phyloP scores from a whole-genome alignment of 2,888 invertebrate genomes.

The Anthophora plumipes region DNA sequence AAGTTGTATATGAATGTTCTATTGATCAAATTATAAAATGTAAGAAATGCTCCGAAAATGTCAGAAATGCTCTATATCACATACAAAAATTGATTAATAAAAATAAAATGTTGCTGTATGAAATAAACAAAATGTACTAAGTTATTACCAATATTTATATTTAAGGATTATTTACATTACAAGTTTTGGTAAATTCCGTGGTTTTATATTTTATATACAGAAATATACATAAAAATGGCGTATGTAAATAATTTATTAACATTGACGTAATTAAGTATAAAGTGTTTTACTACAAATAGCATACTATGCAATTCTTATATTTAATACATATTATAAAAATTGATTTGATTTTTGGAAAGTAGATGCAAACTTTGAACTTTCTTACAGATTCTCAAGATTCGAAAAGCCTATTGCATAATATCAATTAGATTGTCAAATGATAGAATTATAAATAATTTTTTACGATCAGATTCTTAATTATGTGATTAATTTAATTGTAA shows the following conservation, averaged over 20 bases:
- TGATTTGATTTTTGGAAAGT: neutral
- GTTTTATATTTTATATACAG: constrained; percentile 13
- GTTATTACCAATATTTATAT: constrained; percentile 22
- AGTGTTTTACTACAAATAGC: neutral
- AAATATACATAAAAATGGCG: constrained; percentile 16
- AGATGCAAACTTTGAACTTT: neutral
- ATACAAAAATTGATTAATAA: constrained; percentile 50
- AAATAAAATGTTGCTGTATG: constrained; percentile 61
- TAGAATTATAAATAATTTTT: constrained; percentile 15
- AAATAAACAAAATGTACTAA: constrained; percentile 31
- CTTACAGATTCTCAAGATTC: neutral
- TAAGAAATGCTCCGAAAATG: constrained; percentile 51
- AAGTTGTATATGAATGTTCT: constrained; percentile 57
- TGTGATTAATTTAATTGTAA: constrained; percentile 29
- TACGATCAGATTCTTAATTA: constrained; percentile 2
- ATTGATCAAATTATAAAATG: constrained; percentile 44
- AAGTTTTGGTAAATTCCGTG: neutral
- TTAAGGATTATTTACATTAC: constrained; percentile 15
- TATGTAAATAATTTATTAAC: neutral
- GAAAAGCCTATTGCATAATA: constrained; percentile 11
- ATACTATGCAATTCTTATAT: neutral
- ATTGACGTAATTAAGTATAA: neutral
- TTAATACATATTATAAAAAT: no score
- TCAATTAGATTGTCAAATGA: neutral
- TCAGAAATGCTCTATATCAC: constrained; percentile 42